Conservation (phyloP, 1,140 invertebrate genomes). For the Saxidomus purpurata region DNA sequence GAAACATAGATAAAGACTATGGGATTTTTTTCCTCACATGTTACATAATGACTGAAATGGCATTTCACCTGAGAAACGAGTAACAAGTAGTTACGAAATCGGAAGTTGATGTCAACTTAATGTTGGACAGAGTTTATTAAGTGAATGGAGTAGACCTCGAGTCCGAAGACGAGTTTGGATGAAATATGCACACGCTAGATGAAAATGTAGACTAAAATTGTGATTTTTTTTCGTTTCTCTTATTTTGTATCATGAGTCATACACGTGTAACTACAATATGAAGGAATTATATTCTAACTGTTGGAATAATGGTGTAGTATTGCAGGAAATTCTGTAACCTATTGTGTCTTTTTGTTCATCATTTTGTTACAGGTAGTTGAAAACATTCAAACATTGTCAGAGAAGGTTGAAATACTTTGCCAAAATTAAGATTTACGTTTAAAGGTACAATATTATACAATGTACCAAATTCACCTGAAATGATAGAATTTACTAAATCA, state of each 20-base stretch:
- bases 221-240: not conserved
- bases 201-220: not conserved
- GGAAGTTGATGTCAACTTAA: not conserved
- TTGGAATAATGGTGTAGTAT: slow-evolving; percentile 32
- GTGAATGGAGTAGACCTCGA: not conserved
- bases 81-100: not conserved
- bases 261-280: not conserved
- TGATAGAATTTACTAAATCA: too few species aligned
- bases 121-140: not conserved
- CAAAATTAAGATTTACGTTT: too few species aligned
- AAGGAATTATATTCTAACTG: slow-evolving; percentile 1
- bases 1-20: slow-evolving; percentile 8
- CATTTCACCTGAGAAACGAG: slow-evolving; percentile 14
- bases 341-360: not conserved
- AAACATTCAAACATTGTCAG: not conserved
- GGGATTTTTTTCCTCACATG: not conserved
- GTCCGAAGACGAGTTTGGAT: not conserved
- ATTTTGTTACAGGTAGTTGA: not conserved
- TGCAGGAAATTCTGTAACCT: slow-evolving; percentile 28
- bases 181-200: not conserved
- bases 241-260: slow-evolving; percentile 30
- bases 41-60: slow-evolving; percentile 11
- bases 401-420: too few species aligned
- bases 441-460: too few species aligned
- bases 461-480: too few species aligned